Evolutionary conservation across 2,797 vertebrate genomes (phyloP).

Genomic region (Gymnodraco acuticeps): DNA sequence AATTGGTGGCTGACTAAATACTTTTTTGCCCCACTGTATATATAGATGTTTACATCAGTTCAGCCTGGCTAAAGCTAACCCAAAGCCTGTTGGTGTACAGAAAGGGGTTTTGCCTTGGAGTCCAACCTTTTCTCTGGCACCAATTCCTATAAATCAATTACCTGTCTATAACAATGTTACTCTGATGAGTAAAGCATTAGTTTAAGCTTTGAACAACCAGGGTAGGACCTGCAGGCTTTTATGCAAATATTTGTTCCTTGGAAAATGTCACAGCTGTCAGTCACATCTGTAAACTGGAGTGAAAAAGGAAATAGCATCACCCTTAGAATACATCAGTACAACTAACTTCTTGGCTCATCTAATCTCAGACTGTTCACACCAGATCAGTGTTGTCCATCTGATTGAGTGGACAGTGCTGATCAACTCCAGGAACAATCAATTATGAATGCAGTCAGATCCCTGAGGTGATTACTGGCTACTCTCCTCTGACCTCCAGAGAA

Average conservation of each 20-base stretch:
- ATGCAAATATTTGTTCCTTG: constrained; percentile 1
- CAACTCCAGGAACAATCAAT: constrained; percentile 75
- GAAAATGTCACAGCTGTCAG: constrained; percentile 1
- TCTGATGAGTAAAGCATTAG: constrained; percentile 4
- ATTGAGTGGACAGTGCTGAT: constrained; percentile 63
- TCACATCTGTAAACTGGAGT: neutral
- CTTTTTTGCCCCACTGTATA: too few species aligned
- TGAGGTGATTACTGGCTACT: constrained; percentile 63
- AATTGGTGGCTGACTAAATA: too few species aligned
- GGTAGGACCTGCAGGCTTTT: neutral
- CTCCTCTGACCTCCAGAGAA: constrained; percentile 62
- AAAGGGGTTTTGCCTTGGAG: neutral
- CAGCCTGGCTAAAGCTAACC: neutral
- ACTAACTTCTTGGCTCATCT: constrained; percentile 32
- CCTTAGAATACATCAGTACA: neutral
- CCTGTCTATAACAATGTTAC: neutral
- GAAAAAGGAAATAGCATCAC: neutral
- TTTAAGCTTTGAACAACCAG: neutral
- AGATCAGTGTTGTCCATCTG: constrained; percentile 63
- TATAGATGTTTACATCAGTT: neutral
- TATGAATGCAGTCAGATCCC: constrained; percentile 72
- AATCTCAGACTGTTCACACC: constrained; percentile 48
- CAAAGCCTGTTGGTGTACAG: neutral
- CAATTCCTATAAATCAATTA: neutral
- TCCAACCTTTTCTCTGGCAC: neutral